A percentile compares a stretch with the other conserved stretches of the same genome.
Conservation (phyloP, 2,797 vertebrate species). For the Enteromius fasciolatus region DNA sequence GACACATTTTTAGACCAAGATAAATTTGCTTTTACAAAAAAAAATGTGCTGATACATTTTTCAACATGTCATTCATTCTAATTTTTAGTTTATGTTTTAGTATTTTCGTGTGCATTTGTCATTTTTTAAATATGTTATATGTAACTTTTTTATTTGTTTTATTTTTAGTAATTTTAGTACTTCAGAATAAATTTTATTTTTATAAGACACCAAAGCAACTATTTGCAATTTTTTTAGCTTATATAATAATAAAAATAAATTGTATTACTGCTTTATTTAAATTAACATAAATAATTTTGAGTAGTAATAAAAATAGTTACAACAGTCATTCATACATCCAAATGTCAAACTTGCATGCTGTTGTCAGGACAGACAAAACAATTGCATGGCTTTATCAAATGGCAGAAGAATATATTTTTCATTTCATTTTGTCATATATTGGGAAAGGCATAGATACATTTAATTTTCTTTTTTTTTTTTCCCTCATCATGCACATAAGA, state of each 20-base stretch:
- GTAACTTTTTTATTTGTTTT: background rate
- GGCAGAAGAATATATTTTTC: background rate
- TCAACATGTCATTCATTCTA: background rate
- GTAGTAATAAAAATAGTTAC: background rate
- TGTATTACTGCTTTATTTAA: background rate
- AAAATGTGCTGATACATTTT: background rate
- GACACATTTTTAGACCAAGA: background rate
- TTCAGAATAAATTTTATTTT: background rate
- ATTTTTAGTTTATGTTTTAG: background rate
- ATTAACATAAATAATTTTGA: background rate
- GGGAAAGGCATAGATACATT: background rate
- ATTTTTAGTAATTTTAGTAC: background rate
- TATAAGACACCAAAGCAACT: background rate
- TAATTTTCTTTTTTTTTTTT: background rate
- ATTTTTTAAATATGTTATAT: background rate
- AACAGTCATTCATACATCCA: background rate
- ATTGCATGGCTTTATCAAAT: background rate
- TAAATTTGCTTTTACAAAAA: background rate
- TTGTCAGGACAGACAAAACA: background rate
- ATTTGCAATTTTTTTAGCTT: background rate
- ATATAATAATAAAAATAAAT: background rate
- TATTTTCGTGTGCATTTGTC: background rate
- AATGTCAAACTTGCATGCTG: background rate
- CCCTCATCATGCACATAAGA: background rate
- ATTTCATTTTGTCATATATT: background rate